These are phyloP conservation scores for Lonchura striata DNA, from an alignment of 2,113 vertebrate genomes.

Conservation along the genomic window DNA sequence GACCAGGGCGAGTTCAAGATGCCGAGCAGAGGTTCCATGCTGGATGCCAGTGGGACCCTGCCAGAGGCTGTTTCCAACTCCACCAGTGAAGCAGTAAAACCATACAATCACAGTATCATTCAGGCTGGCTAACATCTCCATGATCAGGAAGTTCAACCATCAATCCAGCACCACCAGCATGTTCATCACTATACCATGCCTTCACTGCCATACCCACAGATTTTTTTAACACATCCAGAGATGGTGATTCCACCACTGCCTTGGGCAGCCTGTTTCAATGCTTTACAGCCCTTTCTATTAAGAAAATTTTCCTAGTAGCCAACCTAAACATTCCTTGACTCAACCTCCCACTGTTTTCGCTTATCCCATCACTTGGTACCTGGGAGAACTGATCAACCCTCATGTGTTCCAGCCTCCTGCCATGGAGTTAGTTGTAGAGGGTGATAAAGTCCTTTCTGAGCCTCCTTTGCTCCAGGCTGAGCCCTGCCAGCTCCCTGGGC, in stretches of 20 bases:
- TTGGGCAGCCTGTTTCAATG: background rate
- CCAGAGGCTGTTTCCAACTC: background rate
- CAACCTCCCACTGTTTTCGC: accelerated
- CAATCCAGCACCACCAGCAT: background rate
- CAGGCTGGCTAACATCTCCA: background rate
- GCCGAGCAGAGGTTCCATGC: accelerated
- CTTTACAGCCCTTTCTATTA: background rate
- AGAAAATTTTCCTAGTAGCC: background rate
- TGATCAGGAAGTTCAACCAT: background rate
- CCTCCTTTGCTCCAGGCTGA: background rate
- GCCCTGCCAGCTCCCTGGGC: accelerated
- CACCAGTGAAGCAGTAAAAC: background rate
- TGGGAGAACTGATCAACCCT: background rate
- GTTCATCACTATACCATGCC: background rate
- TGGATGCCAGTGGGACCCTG: background rate
- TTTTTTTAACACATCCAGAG: background rate
- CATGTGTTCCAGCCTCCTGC: background rate
- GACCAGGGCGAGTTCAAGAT: background rate
- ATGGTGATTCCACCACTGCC: background rate
- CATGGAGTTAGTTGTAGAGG: background rate
- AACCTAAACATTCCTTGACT: background rate
- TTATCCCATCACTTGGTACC: background rate
- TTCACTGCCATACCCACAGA: background rate
- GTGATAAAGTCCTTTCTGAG: background rate
- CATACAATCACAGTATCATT: background rate